Conservation (phyloP, 2,113 vertebrate species). For the Plectropomus leopardus region DNA sequence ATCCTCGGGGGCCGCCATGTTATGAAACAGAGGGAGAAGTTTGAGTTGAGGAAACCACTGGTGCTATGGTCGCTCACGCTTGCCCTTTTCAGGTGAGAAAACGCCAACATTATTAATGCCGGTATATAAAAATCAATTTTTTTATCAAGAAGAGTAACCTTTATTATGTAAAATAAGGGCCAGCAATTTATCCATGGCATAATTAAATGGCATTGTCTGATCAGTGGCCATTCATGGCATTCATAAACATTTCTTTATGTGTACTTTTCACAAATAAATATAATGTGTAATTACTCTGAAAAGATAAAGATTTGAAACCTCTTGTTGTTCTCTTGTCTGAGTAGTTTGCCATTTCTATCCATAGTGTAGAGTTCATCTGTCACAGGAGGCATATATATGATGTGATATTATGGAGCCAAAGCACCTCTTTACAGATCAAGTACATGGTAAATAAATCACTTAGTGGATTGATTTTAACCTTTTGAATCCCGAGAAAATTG, state of each 20-base stretch:
- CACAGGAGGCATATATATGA: neutral
- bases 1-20: conserved; percentile 97
- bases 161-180: neutral
- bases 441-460: neutral
- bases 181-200: neutral
- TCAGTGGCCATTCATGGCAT: neutral
- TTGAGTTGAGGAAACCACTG: conserved; percentile 97
- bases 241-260: neutral
- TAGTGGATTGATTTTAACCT: too few species aligned
- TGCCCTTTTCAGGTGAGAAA: conserved; percentile 93
- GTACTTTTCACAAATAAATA: neutral
- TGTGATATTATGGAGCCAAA: neutral
- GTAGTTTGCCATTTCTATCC: neutral
- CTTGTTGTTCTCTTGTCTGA: neutral
- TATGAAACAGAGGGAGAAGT: conserved; percentile 99
- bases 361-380: neutral
- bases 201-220: too few species aligned
- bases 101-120: neutral
- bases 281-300: neutral
- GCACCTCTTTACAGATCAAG: neutral
- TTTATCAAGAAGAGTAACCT: neutral
- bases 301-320: neutral
- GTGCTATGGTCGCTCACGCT: conserved; percentile 99
- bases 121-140: neutral
- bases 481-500: too few species aligned